These are phyloP conservation scores for Cistogaster globosa DNA, from an alignment of 2,888 invertebrate genomes.

Conservation along the genomic window DNA sequence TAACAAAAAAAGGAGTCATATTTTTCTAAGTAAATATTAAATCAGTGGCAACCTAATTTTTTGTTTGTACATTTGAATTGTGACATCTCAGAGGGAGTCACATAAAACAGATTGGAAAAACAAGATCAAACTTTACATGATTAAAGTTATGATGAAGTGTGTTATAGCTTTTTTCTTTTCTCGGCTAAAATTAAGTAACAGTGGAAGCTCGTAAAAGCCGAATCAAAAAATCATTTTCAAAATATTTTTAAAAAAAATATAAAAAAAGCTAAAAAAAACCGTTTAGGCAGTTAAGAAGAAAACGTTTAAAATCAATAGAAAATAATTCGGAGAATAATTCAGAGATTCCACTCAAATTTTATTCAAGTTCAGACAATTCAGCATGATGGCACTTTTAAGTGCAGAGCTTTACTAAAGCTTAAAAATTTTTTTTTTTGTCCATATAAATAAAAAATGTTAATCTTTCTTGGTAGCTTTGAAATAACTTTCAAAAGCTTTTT, in stretches of 20 bases:
- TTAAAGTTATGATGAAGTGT: conserved; percentile 62
- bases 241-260: background rate
- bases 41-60: conserved; percentile 61
- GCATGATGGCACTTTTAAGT: no score
- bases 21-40: conserved; percentile 64
- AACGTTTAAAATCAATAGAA: background rate
- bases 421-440: no score
- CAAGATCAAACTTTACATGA: conserved; percentile 50
- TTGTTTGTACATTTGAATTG: background rate
- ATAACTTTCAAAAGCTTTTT: no score
- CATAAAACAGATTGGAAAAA: conserved; percentile 20
- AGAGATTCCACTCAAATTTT: no score
- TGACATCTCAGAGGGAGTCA: conserved; percentile 5
- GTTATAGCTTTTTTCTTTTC: background rate
- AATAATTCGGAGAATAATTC: no score
- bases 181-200: background rate
- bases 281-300: background rate
- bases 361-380: no score
- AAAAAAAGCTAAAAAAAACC: background rate
- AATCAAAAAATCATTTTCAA: no score
- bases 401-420: no score
- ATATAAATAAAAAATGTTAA: no score
- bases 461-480: no score
- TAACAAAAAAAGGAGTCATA: conserved; percentile 5
- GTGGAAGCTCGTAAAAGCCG: background rate